These are phyloP conservation scores for Aleadryas rufinucha DNA, from an alignment of 2,113 vertebrate species.

Conservation along the genomic window DNA sequence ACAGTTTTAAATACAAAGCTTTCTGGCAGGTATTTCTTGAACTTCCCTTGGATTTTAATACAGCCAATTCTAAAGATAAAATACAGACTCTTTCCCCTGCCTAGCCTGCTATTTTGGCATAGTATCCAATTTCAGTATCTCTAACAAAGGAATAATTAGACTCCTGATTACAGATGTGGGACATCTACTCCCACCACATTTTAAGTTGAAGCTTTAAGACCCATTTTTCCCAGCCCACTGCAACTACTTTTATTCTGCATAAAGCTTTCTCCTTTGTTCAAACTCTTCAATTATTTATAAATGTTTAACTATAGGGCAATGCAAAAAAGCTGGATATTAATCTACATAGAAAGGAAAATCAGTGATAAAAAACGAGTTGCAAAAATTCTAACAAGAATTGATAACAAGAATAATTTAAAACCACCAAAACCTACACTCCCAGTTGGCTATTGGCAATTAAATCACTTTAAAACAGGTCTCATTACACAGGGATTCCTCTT, in stretches of 20 bases:
- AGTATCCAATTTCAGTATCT: not conserved
- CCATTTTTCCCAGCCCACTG: not conserved
- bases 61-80: not conserved
- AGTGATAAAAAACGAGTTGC: not conserved
- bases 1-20: not conserved
- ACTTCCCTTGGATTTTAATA: not conserved
- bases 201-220: not conserved
- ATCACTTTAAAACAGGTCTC: not conserved
- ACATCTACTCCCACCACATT: constrained; percentile 8
- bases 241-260: not conserved
- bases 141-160: constrained; percentile 5
- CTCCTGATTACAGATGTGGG: not conserved
- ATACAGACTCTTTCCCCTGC: not conserved
- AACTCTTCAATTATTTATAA: not conserved
- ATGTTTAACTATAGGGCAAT: not conserved
- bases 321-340: not conserved
- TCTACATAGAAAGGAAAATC: not conserved
- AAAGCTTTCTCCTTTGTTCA: not conserved
- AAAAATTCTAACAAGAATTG: not conserved
- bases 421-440: fast-evolving
- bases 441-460: not conserved
- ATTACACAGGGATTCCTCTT: not conserved
- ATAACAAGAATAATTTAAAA: not conserved
- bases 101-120: not conserved
- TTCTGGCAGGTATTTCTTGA: not conserved